phyloP scores from a whole-genome alignment of 2,797 vertebrate species.

The Melanotaenia boesemani region DNA sequence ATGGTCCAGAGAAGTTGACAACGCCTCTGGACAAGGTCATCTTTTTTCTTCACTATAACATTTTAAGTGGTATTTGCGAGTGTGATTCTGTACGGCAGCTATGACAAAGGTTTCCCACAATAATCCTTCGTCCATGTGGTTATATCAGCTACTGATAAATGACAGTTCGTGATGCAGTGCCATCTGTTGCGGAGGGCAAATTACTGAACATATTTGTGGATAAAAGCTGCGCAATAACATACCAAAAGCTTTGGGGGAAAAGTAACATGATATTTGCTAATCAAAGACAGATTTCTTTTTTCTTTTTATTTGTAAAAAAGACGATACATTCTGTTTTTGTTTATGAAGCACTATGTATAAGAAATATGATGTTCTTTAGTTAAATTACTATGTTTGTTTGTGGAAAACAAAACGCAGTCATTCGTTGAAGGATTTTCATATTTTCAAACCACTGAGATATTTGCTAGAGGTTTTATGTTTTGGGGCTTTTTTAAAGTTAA shows the following conservation, averaged over 20 bases:
- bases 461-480: not conserved
- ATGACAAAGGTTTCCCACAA: not conserved
- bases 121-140: not conserved
- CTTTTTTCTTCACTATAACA: not conserved
- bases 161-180: not conserved
- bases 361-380: not conserved
- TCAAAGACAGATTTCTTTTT: not conserved
- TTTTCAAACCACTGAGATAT: not conserved
- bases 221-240: not conserved
- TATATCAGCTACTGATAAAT: not conserved
- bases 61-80: not conserved
- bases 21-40: not conserved
- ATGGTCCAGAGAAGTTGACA: not conserved
- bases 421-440: not conserved
- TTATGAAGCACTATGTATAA: not conserved
- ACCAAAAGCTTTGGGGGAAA: not conserved
- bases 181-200: not conserved
- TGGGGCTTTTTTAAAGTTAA: not conserved
- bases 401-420: not conserved
- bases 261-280: not conserved
- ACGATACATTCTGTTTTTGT: not conserved
- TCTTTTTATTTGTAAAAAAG: not conserved
- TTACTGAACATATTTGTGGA: not conserved
- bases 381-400: not conserved
- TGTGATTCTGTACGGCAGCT: not conserved